Percentiles rank a stretch among this genome's conserved stretches.
Conservation (phyloP, 2,113 vertebrate genomes). For the Anseranas semipalmata region DNA sequence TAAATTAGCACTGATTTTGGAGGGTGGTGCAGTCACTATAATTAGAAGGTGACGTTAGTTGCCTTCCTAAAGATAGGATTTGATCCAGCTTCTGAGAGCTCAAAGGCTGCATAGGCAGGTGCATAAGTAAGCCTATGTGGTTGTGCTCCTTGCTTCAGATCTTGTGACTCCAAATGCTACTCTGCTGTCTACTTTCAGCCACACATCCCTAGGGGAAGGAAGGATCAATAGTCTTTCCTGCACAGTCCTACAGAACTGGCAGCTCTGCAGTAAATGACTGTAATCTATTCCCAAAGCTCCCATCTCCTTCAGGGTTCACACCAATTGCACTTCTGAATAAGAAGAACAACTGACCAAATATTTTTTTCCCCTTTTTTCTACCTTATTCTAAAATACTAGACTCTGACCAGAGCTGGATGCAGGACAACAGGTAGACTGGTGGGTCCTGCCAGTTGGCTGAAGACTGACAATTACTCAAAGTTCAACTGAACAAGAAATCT, state of each 20-base stretch:
- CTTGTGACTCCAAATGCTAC: background rate
- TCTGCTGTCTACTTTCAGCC: background rate
- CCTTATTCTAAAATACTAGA: background rate
- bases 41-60: slow-evolving; percentile 51
- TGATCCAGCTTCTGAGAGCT: slow-evolving; percentile 20
- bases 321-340: background rate
- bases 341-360: background rate
- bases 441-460: background rate
- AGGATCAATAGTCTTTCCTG: background rate
- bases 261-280: background rate
- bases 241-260: background rate
- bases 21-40: slow-evolving; percentile 60
- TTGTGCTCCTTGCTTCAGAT: background rate
- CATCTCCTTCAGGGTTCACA: background rate
- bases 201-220: background rate
- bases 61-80: slow-evolving; percentile 52
- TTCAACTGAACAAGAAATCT: background rate
- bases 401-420: background rate
- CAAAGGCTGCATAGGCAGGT: background rate
- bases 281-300: background rate
- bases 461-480: background rate
- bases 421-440: background rate
- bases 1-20: slow-evolving; percentile 65
- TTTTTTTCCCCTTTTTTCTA: background rate
- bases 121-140: background rate